Conservation (phyloP, 2,888 invertebrate genomes). For the Tipula unca region DNA sequence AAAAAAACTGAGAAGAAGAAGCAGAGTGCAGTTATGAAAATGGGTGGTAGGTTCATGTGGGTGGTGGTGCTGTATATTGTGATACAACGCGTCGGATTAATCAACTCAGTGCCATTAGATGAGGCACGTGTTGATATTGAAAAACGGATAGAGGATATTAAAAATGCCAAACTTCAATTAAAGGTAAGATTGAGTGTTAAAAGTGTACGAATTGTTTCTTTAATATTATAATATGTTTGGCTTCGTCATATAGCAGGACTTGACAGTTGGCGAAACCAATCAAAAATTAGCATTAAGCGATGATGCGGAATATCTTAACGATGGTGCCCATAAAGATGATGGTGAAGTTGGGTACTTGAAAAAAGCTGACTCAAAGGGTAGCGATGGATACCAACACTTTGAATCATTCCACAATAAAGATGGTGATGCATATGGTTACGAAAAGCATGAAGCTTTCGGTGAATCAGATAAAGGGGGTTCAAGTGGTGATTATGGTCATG, state of each 20-base stretch:
- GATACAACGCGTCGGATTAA: neutral
- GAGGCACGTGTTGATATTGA: neutral
- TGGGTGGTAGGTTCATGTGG: neutral
- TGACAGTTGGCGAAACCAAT: neutral
- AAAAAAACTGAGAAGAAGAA: neutral
- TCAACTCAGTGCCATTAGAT: neutral
- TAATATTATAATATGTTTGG: neutral
- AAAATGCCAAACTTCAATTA: neutral
- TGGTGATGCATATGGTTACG: conserved; percentile 22
- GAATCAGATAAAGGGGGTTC: neutral
- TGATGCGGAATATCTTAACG: neutral
- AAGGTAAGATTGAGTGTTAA: neutral
- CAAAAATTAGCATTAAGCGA: neutral
- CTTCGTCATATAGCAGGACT: neutral
- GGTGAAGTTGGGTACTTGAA: conserved; percentile 21
- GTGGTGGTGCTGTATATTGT: neutral
- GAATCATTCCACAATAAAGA: conserved; percentile 22
- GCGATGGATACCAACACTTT: conserved; percentile 21
- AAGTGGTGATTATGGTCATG: neutral
- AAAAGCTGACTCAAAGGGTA: conserved; percentile 15
- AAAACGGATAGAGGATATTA: neutral
- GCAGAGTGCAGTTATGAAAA: neutral
- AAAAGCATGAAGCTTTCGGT: conserved; percentile 22
- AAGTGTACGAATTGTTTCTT: neutral
- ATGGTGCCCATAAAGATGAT: neutral